phyloP scores from a whole-genome alignment of 2,113 vertebrate genomes.

The Loxodonta africana region DNA sequence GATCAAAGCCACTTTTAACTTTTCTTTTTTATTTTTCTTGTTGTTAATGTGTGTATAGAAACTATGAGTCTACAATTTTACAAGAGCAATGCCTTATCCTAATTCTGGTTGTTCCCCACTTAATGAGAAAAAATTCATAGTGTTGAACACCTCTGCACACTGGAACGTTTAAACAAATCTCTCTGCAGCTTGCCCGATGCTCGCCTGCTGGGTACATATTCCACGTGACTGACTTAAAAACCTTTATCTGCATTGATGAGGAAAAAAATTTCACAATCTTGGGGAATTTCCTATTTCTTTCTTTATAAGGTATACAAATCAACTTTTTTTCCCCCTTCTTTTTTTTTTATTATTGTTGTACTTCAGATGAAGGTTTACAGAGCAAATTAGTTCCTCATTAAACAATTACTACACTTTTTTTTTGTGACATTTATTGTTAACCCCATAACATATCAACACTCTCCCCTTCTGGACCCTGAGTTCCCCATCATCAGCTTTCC shows the following conservation, averaged over 20 bases:
- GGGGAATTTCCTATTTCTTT: slow-evolving; percentile 34
- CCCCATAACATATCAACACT: too few species aligned
- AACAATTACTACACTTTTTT: too few species aligned
- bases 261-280: slow-evolving; percentile 30
- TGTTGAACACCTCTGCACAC: background rate
- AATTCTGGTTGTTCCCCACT: background rate
- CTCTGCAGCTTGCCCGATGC: background rate
- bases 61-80: background rate
- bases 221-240: background rate
- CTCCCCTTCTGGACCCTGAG: too few species aligned
- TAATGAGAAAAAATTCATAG: background rate
- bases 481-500: too few species aligned
- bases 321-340: too few species aligned
- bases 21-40: background rate
- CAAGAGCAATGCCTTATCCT: background rate
- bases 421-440: too few species aligned
- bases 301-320: background rate
- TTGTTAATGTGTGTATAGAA: background rate
- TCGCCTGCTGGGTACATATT: background rate
- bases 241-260: background rate
- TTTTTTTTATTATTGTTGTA: too few species aligned
- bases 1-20: background rate
- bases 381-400: too few species aligned
- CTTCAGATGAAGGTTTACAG: too few species aligned
- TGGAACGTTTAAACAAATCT: background rate